Conservation (phyloP, 2,113 vertebrate genomes). For the Spea multiplicata region DNA sequence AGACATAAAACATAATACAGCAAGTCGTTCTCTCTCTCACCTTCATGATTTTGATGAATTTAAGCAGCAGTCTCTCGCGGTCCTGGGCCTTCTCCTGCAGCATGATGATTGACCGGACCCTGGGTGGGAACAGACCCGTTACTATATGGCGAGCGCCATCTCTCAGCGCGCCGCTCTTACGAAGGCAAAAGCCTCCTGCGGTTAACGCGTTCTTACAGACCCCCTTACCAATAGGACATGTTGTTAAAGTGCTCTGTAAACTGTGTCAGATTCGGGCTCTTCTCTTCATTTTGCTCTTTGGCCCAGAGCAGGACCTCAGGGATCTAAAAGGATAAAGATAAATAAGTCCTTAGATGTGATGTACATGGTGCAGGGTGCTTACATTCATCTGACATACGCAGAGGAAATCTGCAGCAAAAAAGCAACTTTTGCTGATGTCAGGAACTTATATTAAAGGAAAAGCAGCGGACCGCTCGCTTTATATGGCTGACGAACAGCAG, state of each 20-base stretch:
- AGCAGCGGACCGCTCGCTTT: no score
- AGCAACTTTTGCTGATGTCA: no score
- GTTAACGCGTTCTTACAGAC: not conserved
- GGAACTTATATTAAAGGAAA: no score
- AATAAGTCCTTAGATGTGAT: no score
- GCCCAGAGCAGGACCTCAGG: slow-evolving; percentile 98
- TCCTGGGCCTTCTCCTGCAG: slow-evolving; percentile 97
- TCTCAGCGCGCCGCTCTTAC: not conserved
- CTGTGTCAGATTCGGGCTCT: slow-evolving; percentile 97
- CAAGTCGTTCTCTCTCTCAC: slow-evolving; percentile 54
- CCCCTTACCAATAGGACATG: slow-evolving; percentile 96
- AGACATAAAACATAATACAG: no score
- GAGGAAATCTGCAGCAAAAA: no score
- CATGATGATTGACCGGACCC: slow-evolving; percentile 97
- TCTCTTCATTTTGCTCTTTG: slow-evolving; percentile 98
- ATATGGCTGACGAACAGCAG: no score
- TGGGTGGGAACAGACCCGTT: slow-evolving; percentile 48
- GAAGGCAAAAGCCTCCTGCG: not conserved
- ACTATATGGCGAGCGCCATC: not conserved
- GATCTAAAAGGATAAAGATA: slow-evolving; percentile 67
- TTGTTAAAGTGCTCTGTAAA: slow-evolving; percentile 99
- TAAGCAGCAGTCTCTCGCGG: slow-evolving; percentile 90
- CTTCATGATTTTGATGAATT: slow-evolving; percentile 99
- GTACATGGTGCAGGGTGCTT: no score
- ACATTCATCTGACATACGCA: no score